Evolutionary conservation across 2,888 invertebrate genomes (phyloP).

Genomic region (Ennomos quercinarius): DNA sequence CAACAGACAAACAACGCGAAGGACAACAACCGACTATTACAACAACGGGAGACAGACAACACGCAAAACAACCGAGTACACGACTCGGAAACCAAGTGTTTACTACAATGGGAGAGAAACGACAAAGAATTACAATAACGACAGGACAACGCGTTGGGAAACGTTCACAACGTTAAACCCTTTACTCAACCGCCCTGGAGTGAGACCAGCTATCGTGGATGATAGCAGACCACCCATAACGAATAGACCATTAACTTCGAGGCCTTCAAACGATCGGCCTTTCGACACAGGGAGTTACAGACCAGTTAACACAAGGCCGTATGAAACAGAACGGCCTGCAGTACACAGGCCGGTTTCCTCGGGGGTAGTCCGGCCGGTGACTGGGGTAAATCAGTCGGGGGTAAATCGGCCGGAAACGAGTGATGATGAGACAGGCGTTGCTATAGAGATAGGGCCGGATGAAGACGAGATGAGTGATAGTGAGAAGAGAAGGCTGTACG

Average conservation of each 20-base stretch:
- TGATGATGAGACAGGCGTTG: conserved; percentile 45
- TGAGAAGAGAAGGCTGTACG: conserved; percentile 61
- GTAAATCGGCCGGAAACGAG: background rate
- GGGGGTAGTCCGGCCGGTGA: conserved; percentile 1
- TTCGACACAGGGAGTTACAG: conserved; percentile 37
- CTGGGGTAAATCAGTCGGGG: background rate
- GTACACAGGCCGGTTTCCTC: conserved; percentile 2
- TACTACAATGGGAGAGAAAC: conserved; percentile 9
- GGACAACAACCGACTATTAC: conserved; percentile 12
- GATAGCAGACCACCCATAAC: conserved; percentile 67
- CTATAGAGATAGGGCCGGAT: conserved; percentile 61
- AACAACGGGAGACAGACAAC: conserved; percentile 11
- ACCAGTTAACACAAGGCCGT: conserved; percentile 16
- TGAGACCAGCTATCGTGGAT: conserved; percentile 60
- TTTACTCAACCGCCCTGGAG: conserved; percentile 58
- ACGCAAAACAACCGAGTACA: background rate
- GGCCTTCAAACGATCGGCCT: conserved; percentile 36
- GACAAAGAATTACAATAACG: conserved; percentile 10
- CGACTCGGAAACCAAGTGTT: background rate
- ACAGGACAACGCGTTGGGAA: conserved; percentile 17
- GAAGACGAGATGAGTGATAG: conserved; percentile 66
- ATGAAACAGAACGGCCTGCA: conserved; percentile 12
- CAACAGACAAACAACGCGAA: conserved; percentile 15
- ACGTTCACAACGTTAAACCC: conserved; percentile 43
- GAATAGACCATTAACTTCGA: conserved; percentile 55